phyloP scores from a whole-genome alignment of 2,797 vertebrate species.

The Galagoides demidoff region DNA sequence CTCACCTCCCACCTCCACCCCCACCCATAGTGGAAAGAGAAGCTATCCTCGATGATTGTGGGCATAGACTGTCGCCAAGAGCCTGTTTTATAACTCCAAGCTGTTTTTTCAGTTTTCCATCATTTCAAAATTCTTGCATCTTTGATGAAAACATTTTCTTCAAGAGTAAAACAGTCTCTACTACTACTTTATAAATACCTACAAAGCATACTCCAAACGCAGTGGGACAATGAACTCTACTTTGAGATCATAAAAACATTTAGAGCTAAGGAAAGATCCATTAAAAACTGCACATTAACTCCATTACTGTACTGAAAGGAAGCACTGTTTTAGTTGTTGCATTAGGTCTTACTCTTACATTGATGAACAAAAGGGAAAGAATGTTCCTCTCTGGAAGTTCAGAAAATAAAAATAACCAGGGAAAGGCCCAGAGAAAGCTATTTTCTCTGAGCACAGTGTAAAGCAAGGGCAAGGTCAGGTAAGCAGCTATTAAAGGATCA shows the following conservation, averaged over 20 bases:
- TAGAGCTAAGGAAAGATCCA: constrained; percentile 14
- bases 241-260: constrained; percentile 54
- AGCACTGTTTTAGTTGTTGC: constrained; percentile 19
- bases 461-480: constrained; percentile 48
- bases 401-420: constrained; percentile 65
- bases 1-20: background rate
- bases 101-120: background rate
- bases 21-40: background rate
- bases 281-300: constrained; percentile 46
- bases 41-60: background rate
- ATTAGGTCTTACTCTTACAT: constrained; percentile 53
- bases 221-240: constrained; percentile 5
- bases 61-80: background rate
- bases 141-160: constrained; percentile 60
- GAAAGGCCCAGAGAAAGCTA: constrained; percentile 44
- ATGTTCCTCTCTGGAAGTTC: constrained; percentile 41
- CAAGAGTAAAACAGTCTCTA: constrained; percentile 25
- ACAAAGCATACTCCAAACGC: constrained; percentile 48
- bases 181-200: constrained; percentile 54
- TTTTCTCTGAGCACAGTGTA: constrained; percentile 47
- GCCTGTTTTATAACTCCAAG: background rate
- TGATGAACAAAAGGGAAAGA: constrained; percentile 5
- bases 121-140: constrained; percentile 41
- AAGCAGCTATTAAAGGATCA: constrained; percentile 58
- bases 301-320: constrained; percentile 64